Percentiles rank a stretch among this genome's conserved stretches.
These are phyloP conservation scores for Hermaeophaga mercurialis DNA, from an alignment of 2,888 invertebrate genomes.

Conservation along the genomic window DNA sequence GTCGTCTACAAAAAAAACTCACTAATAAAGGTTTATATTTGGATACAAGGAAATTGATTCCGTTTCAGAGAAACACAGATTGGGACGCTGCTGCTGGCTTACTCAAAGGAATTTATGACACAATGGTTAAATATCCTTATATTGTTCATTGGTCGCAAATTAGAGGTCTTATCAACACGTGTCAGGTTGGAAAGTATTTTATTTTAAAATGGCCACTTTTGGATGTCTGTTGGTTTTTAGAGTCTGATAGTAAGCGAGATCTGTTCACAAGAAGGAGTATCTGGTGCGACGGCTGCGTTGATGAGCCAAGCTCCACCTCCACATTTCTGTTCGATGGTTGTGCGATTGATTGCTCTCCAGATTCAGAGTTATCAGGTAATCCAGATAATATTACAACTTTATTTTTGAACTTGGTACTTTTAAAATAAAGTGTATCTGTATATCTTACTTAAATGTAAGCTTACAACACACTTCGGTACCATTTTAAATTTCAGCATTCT, in stretches of 20 bases:
- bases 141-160: constrained; percentile 96
- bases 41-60: too few relatives aligned
- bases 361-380: constrained; percentile 90
- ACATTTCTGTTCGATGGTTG: constrained; percentile 95
- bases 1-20: too few relatives aligned
- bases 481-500: too few relatives aligned
- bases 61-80: constrained; percentile 83
- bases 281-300: constrained; percentile 82
- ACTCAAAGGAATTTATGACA: constrained; percentile 93
- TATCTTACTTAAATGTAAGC: too few relatives aligned
- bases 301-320: constrained; percentile 93
- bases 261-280: constrained; percentile 70
- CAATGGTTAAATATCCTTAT: constrained; percentile 90
- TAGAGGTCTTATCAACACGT: constrained; percentile 83
- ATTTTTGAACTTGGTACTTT: too few relatives aligned
- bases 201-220: too few relatives aligned
- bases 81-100: constrained; percentile 97
- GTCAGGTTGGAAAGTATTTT: constrained; percentile 75
- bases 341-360: constrained; percentile 91
- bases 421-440: too few relatives aligned
- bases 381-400: too few relatives aligned
- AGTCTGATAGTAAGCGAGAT: constrained; percentile 80
- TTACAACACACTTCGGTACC: too few relatives aligned
- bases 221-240: too few relatives aligned
- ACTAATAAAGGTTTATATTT: too few relatives aligned